A percentile compares a stretch with the other conserved stretches of the same genome.
Conservation (phyloP, 2,797 vertebrate genomes). For the Tapirus indicus region DNA sequence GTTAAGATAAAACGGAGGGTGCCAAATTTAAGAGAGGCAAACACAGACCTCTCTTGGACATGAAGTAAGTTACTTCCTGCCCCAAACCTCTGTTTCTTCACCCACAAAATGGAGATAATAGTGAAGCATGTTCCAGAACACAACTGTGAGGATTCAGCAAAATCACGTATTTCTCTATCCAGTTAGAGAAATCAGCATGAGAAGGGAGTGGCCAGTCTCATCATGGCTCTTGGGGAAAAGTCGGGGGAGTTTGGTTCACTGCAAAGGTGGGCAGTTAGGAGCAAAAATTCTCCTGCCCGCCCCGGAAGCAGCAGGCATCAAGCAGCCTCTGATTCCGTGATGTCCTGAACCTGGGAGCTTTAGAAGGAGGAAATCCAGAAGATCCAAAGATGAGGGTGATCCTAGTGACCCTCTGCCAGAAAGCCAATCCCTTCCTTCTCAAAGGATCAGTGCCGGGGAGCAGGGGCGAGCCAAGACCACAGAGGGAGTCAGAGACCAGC, state of each 20-base stretch:
- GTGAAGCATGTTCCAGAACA: too few species aligned
- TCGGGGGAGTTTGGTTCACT: accelerated
- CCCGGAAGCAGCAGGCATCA: neutral
- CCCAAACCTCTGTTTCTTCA: too few species aligned
- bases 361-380: neutral
- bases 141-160: too few species aligned
- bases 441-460: neutral
- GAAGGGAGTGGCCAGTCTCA: neutral
- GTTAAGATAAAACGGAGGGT: neutral
- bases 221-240: neutral
- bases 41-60: neutral
- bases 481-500: neutral
- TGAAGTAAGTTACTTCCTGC: too few species aligned
- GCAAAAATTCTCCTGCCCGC: accelerated
- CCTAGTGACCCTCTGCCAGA: neutral
- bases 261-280: neutral
- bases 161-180: too few species aligned
- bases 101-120: too few species aligned
- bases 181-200: neutral
- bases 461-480: neutral
- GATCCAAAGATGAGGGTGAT: neutral
- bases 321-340: neutral
- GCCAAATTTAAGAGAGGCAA: neutral
- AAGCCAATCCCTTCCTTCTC: neutral
- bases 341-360: neutral